Base-by-base conservation (phyloP, 1,140 invertebrate genomes). In the Helicoverpa zea region DNA sequence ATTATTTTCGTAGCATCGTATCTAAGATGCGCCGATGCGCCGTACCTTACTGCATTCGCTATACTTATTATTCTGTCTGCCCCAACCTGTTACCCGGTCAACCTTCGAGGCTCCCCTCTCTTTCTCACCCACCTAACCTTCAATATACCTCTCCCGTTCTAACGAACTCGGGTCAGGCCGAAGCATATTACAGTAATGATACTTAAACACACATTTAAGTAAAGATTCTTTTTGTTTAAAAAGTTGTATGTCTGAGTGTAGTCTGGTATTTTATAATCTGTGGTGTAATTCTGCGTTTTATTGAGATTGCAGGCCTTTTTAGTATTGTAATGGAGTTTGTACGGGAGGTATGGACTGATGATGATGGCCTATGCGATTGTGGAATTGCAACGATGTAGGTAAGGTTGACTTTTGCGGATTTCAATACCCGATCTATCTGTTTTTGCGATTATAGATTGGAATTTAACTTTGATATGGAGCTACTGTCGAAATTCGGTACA, bases 181-280 rank as follows among this genome's bases (percentile, higher is more conserved):
- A 73, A 88, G 87, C 87, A 88, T 88, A 93, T 94, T 92, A 93
- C 89, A 83, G 91, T 95, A 95, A 95, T 94, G 90, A 92, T 94
- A 95, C 93, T 93, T 93, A 94, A 94, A 94, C 90, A 94, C 92
- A 94, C 94, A 94, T 95, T 95, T 94, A 94, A 94, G 91, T 93
- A 89, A 94, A 92, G 89, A 90, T 91, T 88, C 87, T 90, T 94
- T 93, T 94, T 92, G 84, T 86, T 59, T 84, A 90, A 93, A 93
- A 91, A 91, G 88, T 88, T 87, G 58, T 82, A 86, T 89, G 82
- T 84, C 86, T 76, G 81, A 82, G 77, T 83, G 82, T 74, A 86
- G 66, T 80, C 83, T 79, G 79, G 80, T 86, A 79, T 79, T 79
- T 80, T 83, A 81, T 83, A 81, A 79, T 86, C 81, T 81, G 68